Percentiles rank a stretch among this genome's conserved stretches.
phyloP scores from a whole-genome alignment of 2,113 vertebrate species.

The Galeopterus variegatus region DNA sequence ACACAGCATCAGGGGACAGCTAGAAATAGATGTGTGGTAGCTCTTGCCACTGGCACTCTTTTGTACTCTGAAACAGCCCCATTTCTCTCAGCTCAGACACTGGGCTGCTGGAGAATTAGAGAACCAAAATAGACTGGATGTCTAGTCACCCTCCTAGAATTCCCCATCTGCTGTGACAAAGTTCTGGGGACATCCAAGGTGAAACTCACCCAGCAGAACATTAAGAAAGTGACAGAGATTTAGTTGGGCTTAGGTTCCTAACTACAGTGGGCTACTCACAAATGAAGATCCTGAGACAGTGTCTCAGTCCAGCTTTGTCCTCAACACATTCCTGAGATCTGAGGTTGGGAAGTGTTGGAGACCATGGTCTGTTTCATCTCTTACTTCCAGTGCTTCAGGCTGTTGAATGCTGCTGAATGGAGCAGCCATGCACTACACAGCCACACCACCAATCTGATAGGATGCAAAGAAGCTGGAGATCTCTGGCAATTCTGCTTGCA shows the following conservation, averaged over 20 bases:
- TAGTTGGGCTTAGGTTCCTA: conserved; percentile 8
- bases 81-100: conserved; percentile 73
- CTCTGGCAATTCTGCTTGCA: neutral
- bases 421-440: neutral
- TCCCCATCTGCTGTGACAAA: conserved; percentile 63
- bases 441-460: neutral
- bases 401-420: neutral
- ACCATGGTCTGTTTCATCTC: neutral
- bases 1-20: conserved; percentile 78
- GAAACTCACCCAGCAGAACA: conserved; percentile 41
- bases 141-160: conserved; percentile 74
- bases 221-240: conserved; percentile 30
- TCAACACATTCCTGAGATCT: neutral
- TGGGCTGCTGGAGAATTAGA: conserved; percentile 54
- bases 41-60: conserved; percentile 68
- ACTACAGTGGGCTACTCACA: neutral
- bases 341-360: neutral
- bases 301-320: neutral
- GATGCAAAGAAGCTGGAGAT: neutral
- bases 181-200: conserved; percentile 74
- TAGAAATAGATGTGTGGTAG: conserved; percentile 81
- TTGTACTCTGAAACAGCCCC: conserved; percentile 74
- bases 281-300: neutral
- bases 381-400: neutral
- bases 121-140: conserved; percentile 78